These are phyloP conservation scores for Cheilosia variabilis DNA, from an alignment of 2,888 invertebrate genomes.

Conservation along the genomic window DNA sequence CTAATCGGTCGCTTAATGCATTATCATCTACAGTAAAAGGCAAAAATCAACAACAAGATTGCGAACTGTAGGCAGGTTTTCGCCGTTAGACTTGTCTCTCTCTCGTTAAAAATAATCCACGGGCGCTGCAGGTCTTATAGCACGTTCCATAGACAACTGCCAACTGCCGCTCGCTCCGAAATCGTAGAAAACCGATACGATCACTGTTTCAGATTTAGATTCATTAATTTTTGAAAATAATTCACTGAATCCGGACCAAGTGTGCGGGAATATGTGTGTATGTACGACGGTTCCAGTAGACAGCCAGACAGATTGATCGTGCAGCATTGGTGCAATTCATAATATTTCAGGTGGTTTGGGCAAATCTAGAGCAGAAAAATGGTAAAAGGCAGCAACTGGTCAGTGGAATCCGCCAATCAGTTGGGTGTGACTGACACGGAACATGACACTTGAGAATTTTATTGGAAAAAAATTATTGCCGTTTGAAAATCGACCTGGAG, in stretches of 20 bases:
- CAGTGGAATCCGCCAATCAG: slow-evolving; percentile 64
- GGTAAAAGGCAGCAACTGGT: slow-evolving; percentile 57
- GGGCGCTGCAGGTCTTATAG: slow-evolving; percentile 51
- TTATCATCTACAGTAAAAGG: slow-evolving; percentile 37
- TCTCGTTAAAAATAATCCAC: slow-evolving; percentile 50
- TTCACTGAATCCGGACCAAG: slow-evolving; percentile 27
- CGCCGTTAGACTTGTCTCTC: slow-evolving; percentile 51
- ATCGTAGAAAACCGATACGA: neutral
- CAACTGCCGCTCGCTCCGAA: too few relatives aligned
- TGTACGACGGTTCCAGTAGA: slow-evolving; percentile 19
- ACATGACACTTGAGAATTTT: slow-evolving; percentile 75
- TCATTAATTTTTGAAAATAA: slow-evolving; percentile 38
- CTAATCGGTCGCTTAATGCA: slow-evolving; percentile 49
- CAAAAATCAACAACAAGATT: slow-evolving; percentile 47
- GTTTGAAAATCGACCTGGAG: neutral
- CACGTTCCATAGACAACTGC: slow-evolving; percentile 55
- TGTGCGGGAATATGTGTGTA: neutral
- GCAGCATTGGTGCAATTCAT: slow-evolving; percentile 66
- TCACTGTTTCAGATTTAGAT: slow-evolving; percentile 26
- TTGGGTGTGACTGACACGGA: slow-evolving; percentile 74
- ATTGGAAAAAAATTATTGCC: slow-evolving; percentile 64
- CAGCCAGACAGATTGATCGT: slow-evolving; percentile 74
- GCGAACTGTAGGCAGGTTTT: slow-evolving; percentile 46
- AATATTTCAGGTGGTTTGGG: slow-evolving; percentile 65
- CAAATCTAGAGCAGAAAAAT: slow-evolving; percentile 54